Evolutionary conservation across 2,797 vertebrate species (phyloP).

Genomic region (Notolabrus celidotus): DNA sequence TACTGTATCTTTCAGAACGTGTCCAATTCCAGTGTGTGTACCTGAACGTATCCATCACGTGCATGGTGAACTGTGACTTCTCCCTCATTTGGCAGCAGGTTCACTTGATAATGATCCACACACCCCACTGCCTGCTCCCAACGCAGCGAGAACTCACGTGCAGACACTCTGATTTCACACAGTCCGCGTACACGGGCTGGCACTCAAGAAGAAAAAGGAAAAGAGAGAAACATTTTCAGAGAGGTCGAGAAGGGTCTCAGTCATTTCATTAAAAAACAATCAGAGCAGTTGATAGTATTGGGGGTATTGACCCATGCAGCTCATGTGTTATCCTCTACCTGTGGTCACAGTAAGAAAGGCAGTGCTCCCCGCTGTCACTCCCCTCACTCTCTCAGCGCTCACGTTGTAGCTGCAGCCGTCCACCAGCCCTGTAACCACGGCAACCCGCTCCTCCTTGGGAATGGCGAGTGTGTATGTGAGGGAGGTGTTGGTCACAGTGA

Average conservation of each 20-base stretch:
- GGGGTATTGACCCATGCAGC: background rate
- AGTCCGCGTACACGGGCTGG: slow-evolving; percentile 61
- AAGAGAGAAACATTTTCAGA: slow-evolving; percentile 32
- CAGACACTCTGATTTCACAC: slow-evolving; percentile 59
- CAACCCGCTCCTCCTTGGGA: slow-evolving; percentile 69
- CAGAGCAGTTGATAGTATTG: slow-evolving; percentile 18
- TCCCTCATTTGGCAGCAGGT: slow-evolving; percentile 85
- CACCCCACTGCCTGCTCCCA: slow-evolving; percentile 84
- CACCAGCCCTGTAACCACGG: slow-evolving; percentile 80
- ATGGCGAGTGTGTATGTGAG: slow-evolving; percentile 71
- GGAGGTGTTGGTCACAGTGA: slow-evolving; percentile 72
- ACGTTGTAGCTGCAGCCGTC: slow-evolving; percentile 88
- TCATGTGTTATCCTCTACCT: slow-evolving; percentile 75
- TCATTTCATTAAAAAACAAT: slow-evolving; percentile 14
- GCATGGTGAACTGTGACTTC: slow-evolving; percentile 83
- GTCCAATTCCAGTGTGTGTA: slow-evolving; percentile 46
- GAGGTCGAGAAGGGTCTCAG: slow-evolving; percentile 23
- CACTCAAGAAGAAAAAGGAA: slow-evolving; percentile 54
- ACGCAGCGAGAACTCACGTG: slow-evolving; percentile 80
- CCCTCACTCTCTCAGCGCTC: slow-evolving; percentile 84
- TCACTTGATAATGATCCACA: slow-evolving; percentile 85
- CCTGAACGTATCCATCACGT: slow-evolving; percentile 75
- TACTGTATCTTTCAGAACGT: too few relatives aligned
- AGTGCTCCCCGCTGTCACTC: slow-evolving; percentile 67
- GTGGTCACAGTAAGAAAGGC: slow-evolving; percentile 79